phyloP scores from a whole-genome alignment of 2,797 vertebrate species.

The Premnoplex brunnescens region DNA sequence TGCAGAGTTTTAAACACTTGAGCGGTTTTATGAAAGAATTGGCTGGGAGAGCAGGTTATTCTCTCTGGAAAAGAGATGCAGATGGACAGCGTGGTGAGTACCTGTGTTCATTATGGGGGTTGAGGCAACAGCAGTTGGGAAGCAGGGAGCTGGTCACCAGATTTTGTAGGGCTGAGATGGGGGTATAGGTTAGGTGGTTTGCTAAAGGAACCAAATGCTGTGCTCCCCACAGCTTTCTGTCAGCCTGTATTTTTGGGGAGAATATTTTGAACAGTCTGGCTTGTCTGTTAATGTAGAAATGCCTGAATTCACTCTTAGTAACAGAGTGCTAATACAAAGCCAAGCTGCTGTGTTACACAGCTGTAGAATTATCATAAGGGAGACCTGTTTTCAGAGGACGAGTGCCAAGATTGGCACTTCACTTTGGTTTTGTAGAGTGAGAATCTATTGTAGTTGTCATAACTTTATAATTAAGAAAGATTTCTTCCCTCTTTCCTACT shows the following conservation, averaged over 20 bases:
- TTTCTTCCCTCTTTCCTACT: neutral
- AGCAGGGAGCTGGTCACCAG: neutral
- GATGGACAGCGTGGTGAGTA: accelerated
- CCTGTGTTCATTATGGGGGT: neutral
- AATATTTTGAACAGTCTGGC: neutral
- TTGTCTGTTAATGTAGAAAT: neutral
- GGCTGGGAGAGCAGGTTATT: neutral
- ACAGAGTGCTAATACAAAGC: neutral
- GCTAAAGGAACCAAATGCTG: neutral
- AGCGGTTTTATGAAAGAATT: neutral
- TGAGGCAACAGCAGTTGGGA: neutral
- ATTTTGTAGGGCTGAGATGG: neutral
- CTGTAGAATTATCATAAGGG: neutral
- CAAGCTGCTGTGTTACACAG: neutral
- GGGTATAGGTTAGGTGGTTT: neutral
- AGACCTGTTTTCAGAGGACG: neutral
- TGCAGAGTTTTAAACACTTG: neutral
- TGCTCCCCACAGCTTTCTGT: neutral
- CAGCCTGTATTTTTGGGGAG: neutral
- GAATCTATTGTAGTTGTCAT: neutral
- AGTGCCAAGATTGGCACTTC: neutral
- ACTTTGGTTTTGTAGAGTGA: neutral
- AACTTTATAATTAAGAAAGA: neutral
- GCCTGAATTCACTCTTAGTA: neutral
- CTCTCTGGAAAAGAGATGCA: neutral